Conservation (phyloP, 1,140 invertebrate species). For the Vanessa tameamea region DNA sequence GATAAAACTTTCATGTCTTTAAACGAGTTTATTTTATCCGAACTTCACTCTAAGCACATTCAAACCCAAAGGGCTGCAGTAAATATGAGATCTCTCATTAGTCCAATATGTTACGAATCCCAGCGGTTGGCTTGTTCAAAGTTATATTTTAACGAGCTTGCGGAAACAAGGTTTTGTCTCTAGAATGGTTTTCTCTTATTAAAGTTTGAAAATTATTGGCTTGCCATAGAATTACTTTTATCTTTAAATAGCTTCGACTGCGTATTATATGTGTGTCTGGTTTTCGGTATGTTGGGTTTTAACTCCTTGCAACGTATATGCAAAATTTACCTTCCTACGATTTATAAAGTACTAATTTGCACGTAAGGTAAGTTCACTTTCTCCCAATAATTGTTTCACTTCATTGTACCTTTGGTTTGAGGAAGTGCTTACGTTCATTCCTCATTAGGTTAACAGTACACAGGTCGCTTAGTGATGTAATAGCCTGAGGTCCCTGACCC, state of each 20-base stretch:
- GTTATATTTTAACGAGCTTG: conserved; percentile 35
- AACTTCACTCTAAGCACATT: not conserved
- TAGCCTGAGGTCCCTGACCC: too few relatives aligned
- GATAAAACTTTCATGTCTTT: not conserved
- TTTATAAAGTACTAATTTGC: too few relatives aligned
- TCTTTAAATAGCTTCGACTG: not conserved
- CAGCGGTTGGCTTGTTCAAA: conserved; percentile 18
- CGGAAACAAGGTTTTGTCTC: conserved; percentile 24
- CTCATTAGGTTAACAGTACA: too few relatives aligned
- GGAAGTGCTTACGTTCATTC: too few relatives aligned
- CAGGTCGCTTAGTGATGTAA: too few relatives aligned
- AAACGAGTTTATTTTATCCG: not conserved
- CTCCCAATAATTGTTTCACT: too few relatives aligned
- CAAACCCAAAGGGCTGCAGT: conserved; percentile 13
- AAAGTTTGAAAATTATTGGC: conserved; percentile 23
- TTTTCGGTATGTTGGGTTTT: too few relatives aligned
- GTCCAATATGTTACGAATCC: conserved; percentile 32
- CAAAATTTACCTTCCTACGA: too few relatives aligned
- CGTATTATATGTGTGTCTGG: too few relatives aligned
- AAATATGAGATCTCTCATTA: conserved; percentile 32
- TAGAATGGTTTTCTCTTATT: conserved; percentile 16
- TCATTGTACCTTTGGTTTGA: too few relatives aligned
- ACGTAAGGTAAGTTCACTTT: too few relatives aligned
- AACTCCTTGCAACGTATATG: too few relatives aligned
- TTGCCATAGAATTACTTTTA: not conserved